Percentiles rank a stretch among this genome's conserved stretches.
These are phyloP conservation scores for Agrypnus murinus DNA, from an alignment of 2,888 invertebrate species.

Conservation along the genomic window DNA sequence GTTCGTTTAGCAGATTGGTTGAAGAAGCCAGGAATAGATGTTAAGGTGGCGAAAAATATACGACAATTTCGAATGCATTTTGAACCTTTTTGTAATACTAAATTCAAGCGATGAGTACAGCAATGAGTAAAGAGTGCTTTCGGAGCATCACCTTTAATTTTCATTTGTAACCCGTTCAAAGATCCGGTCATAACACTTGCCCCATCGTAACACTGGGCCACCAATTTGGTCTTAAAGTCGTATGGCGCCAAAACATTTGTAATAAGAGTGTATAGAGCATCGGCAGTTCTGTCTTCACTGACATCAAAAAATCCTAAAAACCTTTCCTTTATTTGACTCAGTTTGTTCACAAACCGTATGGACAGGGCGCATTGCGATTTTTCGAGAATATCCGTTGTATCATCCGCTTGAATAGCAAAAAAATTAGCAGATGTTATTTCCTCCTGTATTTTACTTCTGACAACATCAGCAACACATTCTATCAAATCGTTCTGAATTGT, in stretches of 20 bases:
- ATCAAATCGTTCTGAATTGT: no score
- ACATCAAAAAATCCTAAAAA: constrained; percentile 29
- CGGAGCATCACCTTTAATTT: constrained; percentile 39
- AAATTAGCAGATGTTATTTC: constrained; percentile 48
- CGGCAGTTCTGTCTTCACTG: not conserved
- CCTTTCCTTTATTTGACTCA: constrained; percentile 9
- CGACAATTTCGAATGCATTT: not conserved
- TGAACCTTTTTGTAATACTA: no score
- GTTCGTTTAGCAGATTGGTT: constrained; percentile 46
- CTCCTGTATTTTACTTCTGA: constrained; percentile 15
- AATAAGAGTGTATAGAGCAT: not conserved
- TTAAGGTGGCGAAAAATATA: constrained; percentile 2
- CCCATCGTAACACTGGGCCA: no score
- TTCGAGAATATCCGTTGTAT: constrained; percentile 52
- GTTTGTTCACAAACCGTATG: constrained; percentile 46
- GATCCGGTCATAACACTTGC: constrained; percentile 54
- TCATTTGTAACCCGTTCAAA: constrained; percentile 40
- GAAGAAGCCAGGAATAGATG: constrained; percentile 40
- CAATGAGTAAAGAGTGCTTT: constrained; percentile 45
- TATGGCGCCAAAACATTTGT: not conserved
- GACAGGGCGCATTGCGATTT: constrained; percentile 53
- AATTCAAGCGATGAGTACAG: constrained; percentile 43
- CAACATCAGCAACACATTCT: no score
- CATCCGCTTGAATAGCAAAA: constrained; percentile 55
- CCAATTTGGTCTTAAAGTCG: constrained; percentile 44